These are phyloP conservation scores for Gallinago stenura DNA, from an alignment of 2,797 vertebrate species.

Conservation along the genomic window DNA sequence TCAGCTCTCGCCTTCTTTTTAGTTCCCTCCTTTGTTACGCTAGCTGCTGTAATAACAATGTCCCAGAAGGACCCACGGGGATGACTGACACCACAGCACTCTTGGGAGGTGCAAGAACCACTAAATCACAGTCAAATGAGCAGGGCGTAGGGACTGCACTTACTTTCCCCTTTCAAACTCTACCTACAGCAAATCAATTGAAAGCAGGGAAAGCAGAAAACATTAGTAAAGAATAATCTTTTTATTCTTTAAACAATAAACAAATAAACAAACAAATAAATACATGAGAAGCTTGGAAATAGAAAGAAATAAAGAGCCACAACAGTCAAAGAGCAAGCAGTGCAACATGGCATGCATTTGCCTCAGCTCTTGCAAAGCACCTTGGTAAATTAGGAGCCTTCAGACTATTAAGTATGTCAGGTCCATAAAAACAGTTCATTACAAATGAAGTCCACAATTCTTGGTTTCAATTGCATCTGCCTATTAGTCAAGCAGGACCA, in stretches of 20 bases:
- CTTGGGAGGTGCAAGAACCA: not conserved
- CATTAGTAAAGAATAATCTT: conserved; percentile 11
- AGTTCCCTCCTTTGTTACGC: not conserved
- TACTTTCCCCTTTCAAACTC: conserved; percentile 3
- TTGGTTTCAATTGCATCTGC: not conserved
- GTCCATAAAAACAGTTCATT: not conserved
- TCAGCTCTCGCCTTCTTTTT: conserved; percentile 7
- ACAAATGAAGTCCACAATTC: not conserved
- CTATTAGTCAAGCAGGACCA: not conserved
- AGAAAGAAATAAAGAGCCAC: conserved; percentile 8
- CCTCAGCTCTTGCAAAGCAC: conserved; percentile 57
- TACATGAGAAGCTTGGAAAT: not conserved
- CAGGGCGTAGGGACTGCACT: not conserved
- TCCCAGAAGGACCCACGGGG: not conserved
- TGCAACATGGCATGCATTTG: conserved; percentile 39
- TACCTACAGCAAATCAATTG: conserved; percentile 17
- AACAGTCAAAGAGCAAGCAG: conserved; percentile 50
- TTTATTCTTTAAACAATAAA: conserved; percentile 47
- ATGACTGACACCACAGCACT: not conserved
- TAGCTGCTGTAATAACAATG: not conserved
- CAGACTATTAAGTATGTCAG: not conserved
- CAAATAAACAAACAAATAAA: not conserved
- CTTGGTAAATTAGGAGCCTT: not conserved
- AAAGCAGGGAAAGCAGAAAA: conserved; percentile 60
- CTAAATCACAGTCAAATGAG: not conserved